phyloP scores from a whole-genome alignment of 1,140 invertebrate species.

The Artemia franciscana region DNA sequence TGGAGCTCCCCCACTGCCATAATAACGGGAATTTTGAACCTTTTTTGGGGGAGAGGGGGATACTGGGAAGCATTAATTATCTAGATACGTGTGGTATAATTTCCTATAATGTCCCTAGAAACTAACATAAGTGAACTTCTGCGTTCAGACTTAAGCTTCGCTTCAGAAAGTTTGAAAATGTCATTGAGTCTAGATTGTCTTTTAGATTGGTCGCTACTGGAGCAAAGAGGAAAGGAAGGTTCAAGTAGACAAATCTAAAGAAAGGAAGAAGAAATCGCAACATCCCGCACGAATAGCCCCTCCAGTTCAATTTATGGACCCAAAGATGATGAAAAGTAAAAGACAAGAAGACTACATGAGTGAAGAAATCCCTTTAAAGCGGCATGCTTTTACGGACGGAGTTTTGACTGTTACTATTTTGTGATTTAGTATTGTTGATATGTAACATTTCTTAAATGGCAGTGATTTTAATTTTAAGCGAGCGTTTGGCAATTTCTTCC shows the following conservation, averaged over 20 bases:
- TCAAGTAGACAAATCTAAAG: constrained; percentile 40
- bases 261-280: constrained; percentile 27
- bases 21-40: not conserved
- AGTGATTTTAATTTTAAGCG: too few species aligned
- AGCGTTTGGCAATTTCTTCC: too few species aligned
- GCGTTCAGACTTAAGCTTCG: not conserved
- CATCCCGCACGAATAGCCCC: not conserved
- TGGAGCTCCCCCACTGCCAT: too few species aligned
- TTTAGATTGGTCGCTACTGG: constrained; percentile 47
- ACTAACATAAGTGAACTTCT: not conserved
- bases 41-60: not conserved
- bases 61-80: not conserved
- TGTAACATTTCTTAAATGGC: too few species aligned
- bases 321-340: not conserved
- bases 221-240: constrained; percentile 50
- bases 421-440: too few species aligned
- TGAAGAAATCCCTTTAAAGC: not conserved
- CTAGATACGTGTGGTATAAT: not conserved
- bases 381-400: not conserved
- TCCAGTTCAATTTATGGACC: not conserved
- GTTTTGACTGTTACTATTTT: not conserved
- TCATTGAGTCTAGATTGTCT: not conserved
- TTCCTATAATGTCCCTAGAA: not conserved
- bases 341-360: not conserved
- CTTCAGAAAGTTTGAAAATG: not conserved